A percentile compares a stretch with the other conserved stretches of the same genome.
Evolutionary conservation across 92 coral and sea anemone genomes (phyloP).

Genomic region (Phenganax marumi): DNA sequence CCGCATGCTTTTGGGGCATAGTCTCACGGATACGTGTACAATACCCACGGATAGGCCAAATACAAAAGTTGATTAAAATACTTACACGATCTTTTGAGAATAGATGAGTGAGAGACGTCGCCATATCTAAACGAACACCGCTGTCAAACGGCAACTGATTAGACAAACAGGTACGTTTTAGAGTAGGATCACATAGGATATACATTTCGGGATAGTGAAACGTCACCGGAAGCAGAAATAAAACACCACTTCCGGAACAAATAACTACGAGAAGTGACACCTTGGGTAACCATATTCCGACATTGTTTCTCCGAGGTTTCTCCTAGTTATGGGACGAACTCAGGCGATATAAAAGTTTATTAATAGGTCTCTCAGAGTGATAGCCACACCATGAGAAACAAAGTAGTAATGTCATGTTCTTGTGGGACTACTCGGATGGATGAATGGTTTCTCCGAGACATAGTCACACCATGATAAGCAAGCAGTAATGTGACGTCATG

Average conservation of each 20-base stretch:
- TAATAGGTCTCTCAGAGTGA: too few species aligned
- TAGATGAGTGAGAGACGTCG: constrained; percentile 67
- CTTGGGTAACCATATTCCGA: not conserved
- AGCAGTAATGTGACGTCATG: too few species aligned
- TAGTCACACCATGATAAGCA: too few species aligned
- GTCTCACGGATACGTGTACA: not conserved
- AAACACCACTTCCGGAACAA: not conserved
- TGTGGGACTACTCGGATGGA: too few species aligned
- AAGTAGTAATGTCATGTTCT: too few species aligned
- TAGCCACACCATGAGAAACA: too few species aligned
- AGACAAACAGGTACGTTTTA: not conserved
- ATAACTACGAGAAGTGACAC: not conserved
- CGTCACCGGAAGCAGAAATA: constrained; percentile 35
- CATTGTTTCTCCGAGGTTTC: too few species aligned
- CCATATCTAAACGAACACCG: constrained; percentile 12
- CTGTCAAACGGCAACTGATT: not conserved
- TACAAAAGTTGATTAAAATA: not conserved
- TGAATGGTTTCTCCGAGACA: too few species aligned
- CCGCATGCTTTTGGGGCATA: not conserved
- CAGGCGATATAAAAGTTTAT: too few species aligned
- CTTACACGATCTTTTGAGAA: constrained; percentile 92
- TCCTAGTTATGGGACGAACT: too few species aligned
- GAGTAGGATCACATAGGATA: not conserved
- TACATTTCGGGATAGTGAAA: not conserved
- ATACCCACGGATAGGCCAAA: not conserved